Evolutionary conservation across 2,113 vertebrate genomes (phyloP).

Genomic region (Carassius gibelio): DNA sequence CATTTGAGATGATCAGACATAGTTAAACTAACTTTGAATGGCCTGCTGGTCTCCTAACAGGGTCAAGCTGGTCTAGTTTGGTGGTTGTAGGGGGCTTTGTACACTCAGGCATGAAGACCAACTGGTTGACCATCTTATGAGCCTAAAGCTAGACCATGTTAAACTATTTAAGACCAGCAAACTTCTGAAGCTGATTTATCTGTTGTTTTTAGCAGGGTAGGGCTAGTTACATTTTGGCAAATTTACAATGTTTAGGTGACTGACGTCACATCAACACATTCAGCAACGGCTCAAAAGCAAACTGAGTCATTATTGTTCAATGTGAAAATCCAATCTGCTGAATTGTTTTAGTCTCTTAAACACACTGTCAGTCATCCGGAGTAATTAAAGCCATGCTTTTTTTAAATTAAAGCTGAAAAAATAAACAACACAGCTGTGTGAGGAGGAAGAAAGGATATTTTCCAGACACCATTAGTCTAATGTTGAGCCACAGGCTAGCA

Average conservation of each 20-base stretch:
- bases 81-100: background rate
- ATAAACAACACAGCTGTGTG: background rate
- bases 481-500: slow-evolving; percentile 61
- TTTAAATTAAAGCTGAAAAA: slow-evolving; percentile 28
- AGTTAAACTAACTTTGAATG: background rate
- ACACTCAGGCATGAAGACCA: background rate
- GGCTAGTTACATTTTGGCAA: background rate
- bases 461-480: slow-evolving; percentile 59
- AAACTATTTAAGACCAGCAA: background rate
- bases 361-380: background rate
- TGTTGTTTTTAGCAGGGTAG: background rate
- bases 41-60: background rate
- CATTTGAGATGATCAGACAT: background rate
- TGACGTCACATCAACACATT: background rate
- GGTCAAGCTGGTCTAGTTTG: background rate
- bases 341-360: slow-evolving; percentile 15
- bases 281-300: background rate
- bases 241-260: background rate
- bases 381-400: slow-evolving; percentile 49
- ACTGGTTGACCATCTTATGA: background rate
- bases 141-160: background rate
- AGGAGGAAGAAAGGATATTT: background rate
- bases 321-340: slow-evolving; percentile 17
- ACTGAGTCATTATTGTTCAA: background rate
- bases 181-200: background rate